phyloP scores from a whole-genome alignment of 1,140 invertebrate species.

The Popillia japonica region DNA sequence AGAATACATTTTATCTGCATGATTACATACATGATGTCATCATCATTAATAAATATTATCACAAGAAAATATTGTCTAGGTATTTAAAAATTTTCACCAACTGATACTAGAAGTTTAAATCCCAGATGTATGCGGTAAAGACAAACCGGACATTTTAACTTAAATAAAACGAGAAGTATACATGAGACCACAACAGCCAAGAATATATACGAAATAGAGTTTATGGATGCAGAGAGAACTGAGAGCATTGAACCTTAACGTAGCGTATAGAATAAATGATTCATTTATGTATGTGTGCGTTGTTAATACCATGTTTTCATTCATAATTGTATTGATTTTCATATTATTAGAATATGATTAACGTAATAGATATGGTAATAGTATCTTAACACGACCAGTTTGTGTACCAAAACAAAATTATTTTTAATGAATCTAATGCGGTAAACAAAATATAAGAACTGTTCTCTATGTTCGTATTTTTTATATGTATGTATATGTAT shows the following conservation, averaged over 20 bases:
- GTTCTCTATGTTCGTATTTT: too few relatives aligned
- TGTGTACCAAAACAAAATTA: too few relatives aligned
- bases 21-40: too few relatives aligned
- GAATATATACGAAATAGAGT: background rate
- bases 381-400: too few relatives aligned
- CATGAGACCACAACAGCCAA: background rate
- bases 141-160: background rate
- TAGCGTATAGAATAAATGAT: background rate
- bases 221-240: background rate
- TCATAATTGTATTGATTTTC: background rate
- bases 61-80: too few relatives aligned
- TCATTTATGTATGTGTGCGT: background rate
- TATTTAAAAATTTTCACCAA: too few relatives aligned
- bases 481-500: too few relatives aligned
- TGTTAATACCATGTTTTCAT: background rate
- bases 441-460: too few relatives aligned
- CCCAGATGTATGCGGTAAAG: background rate
- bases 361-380: background rate
- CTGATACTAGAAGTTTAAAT: background rate
- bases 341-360: background rate
- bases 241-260: background rate
- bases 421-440: too few relatives aligned
- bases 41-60: too few relatives aligned
- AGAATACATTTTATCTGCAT: too few relatives aligned
- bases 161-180: slow-evolving; percentile 11